Percentiles rank a stretch among this genome's conserved stretches.
These are phyloP conservation scores for Octopus sinensis DNA, from an alignment of 1,140 invertebrate genomes.

Conservation along the genomic window DNA sequence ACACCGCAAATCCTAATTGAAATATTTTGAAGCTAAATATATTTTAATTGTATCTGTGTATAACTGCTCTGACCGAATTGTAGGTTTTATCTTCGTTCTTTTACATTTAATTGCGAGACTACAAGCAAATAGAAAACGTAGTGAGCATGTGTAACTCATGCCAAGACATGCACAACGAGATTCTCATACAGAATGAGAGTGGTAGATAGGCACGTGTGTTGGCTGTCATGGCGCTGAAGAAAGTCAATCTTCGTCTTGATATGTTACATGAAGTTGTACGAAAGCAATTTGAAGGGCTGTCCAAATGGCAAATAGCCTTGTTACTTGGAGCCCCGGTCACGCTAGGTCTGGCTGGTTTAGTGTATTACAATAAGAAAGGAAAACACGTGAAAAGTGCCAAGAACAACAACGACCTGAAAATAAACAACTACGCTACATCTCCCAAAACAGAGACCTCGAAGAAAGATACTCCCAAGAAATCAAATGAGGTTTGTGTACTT, in stretches of 20 bases:
- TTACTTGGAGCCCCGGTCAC: conserved; percentile 77
- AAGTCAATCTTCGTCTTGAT: not conserved
- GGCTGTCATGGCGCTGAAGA: conserved; percentile 34
- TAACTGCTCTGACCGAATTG: too few species aligned
- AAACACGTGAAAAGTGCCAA: conserved; percentile 15
- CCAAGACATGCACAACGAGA: not conserved
- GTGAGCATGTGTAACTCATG: too few species aligned
- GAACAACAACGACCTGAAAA: conserved; percentile 25
- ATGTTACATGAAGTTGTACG: conserved; percentile 21
- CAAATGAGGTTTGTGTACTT: not conserved
- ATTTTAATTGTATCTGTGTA: too few species aligned
- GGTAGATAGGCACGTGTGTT: not conserved
- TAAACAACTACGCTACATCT: conserved; percentile 7
- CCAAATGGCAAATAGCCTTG: conserved; percentile 74
- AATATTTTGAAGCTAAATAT: too few species aligned
- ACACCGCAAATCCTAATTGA: too few species aligned
- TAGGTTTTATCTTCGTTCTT: too few species aligned
- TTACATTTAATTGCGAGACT: too few species aligned
- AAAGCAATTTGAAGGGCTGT: conserved; percentile 46
- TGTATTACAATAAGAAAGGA: conserved; percentile 66
- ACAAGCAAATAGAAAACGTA: too few species aligned
- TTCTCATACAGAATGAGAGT: not conserved
- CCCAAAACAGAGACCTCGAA: conserved; percentile 11
- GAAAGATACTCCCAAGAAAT: not conserved
- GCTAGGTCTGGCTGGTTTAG: conserved; percentile 73